Conservation (phyloP, 2,888 invertebrate species). For the Pecten maximus region DNA sequence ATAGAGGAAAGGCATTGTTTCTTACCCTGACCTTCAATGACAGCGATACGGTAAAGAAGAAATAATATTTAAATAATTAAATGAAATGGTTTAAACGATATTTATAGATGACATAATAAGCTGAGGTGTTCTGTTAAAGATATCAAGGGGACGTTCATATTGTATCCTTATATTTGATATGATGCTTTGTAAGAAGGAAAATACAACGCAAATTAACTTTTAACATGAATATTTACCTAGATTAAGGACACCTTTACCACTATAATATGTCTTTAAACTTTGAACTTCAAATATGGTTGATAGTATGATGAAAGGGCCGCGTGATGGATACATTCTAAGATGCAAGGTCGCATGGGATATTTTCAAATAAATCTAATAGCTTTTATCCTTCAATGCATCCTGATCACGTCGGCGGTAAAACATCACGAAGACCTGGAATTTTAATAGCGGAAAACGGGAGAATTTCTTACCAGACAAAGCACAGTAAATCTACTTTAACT, state of each 20-base stretch:
- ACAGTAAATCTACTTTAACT: not conserved
- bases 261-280: not conserved
- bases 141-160: too few relatives aligned
- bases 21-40: not conserved
- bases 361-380: not conserved
- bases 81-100: too few relatives aligned
- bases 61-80: not conserved
- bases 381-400: not conserved
- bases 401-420: not conserved
- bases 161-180: not conserved
- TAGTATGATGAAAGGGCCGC: not conserved
- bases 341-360: not conserved
- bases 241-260: not conserved
- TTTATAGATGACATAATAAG: too few relatives aligned
- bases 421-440: not conserved
- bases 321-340: not conserved
- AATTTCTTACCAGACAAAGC: not conserved
- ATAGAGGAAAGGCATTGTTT: too few relatives aligned
- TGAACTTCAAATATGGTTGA: not conserved
- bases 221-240: not conserved
- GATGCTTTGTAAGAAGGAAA: not conserved
- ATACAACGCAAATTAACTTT: not conserved
- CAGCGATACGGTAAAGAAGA: not conserved
- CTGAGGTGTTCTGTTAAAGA: too few relatives aligned
- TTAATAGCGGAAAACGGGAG: not conserved